A percentile compares a stretch with the other conserved stretches of the same genome.
Evolutionary conservation across 2,797 vertebrate genomes (phyloP).

Genomic region (Mionectes olivaceus): DNA sequence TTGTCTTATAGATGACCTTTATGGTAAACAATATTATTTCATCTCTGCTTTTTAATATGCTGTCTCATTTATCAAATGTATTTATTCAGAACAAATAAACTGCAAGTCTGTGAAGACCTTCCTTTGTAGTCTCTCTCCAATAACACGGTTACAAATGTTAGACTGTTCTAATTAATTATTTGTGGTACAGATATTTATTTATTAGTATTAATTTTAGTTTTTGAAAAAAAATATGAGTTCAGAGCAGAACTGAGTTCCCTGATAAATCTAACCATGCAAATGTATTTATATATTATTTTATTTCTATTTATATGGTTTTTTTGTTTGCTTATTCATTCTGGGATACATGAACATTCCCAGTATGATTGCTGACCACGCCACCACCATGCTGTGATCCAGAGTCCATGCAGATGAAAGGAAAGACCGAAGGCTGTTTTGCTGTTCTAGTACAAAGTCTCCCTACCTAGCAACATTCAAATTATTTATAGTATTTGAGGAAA

Average conservation of each 20-base stretch:
- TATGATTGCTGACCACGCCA: neutral
- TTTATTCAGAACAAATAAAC: neutral
- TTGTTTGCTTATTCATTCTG: neutral
- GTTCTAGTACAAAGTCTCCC: neutral
- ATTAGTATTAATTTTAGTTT: neutral
- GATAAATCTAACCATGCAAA: neutral
- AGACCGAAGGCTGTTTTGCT: neutral
- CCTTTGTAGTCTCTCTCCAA: neutral
- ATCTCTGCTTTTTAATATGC: neutral
- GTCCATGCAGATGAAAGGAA: neutral
- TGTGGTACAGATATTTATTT: neutral
- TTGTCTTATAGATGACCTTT: neutral
- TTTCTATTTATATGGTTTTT: neutral
- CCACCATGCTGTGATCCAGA: neutral
- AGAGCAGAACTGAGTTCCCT: neutral
- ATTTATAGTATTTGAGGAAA: neutral
- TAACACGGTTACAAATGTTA: neutral
- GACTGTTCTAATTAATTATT: neutral
- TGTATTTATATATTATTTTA: neutral
- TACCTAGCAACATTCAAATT: neutral
- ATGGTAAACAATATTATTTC: neutral
- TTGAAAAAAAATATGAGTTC: neutral
- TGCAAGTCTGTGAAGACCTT: neutral
- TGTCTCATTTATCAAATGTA: neutral
- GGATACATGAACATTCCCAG: accelerated